Percentiles rank a stretch among this genome's conserved stretches.
Evolutionary conservation across 2,888 invertebrate species (phyloP).

Genomic region (Microctonus brassicae): DNA sequence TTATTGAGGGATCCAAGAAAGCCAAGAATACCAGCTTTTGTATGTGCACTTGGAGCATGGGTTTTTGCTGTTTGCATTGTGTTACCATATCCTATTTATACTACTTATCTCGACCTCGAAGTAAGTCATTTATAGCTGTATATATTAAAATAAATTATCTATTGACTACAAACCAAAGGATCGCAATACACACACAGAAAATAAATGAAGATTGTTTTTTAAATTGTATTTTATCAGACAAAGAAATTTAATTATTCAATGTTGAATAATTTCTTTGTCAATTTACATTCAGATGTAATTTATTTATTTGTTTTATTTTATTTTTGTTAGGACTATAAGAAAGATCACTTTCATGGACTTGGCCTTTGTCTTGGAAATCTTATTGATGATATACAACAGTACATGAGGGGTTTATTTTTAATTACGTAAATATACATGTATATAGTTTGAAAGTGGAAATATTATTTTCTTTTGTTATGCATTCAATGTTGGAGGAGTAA

Average conservation of each 20-base stretch:
- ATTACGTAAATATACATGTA: slow-evolving; percentile 73
- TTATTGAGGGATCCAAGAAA: slow-evolving; percentile 76
- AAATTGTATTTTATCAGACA: no score
- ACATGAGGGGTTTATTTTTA: slow-evolving; percentile 76
- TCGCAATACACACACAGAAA: no score
- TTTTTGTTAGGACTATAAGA: slow-evolving; percentile 70
- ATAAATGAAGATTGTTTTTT: no score
- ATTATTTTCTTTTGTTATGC: background rate
- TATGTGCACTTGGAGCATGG: slow-evolving; percentile 80
- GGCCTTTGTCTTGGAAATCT: slow-evolving; percentile 77
- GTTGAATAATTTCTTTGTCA: background rate
- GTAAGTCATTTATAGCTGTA: no score
- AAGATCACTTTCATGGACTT: slow-evolving; percentile 72
- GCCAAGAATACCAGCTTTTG: slow-evolving; percentile 76
- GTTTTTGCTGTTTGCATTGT: slow-evolving; percentile 79
- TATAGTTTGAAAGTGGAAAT: background rate
- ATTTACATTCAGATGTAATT: background rate
- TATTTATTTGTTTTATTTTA: background rate
- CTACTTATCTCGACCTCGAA: slow-evolving; percentile 79
- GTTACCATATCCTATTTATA: slow-evolving; percentile 81
- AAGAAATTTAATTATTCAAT: background rate
- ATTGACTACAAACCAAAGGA: no score
- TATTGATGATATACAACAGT: slow-evolving; percentile 78
- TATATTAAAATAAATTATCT: no score
- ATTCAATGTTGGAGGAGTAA: background rate